Conservation (phyloP, 2,888 invertebrate genomes). For the Kuschelorhynchus macadamiae region DNA sequence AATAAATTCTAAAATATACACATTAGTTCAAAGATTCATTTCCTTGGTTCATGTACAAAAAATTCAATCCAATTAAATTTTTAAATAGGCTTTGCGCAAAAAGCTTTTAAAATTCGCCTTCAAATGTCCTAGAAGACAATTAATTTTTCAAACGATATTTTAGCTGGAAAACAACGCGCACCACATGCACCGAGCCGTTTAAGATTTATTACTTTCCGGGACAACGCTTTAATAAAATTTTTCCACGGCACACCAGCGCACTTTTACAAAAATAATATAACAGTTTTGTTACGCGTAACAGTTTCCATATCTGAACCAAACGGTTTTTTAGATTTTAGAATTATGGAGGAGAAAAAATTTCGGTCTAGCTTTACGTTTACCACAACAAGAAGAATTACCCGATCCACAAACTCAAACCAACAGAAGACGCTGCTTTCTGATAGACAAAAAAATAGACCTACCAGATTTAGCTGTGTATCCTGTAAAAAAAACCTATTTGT, state of each 20-base stretch:
- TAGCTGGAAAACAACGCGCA: not conserved
- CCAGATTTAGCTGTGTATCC: too few relatives aligned
- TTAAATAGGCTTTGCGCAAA: not conserved
- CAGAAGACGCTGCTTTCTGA: too few relatives aligned
- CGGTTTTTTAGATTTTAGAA: not conserved
- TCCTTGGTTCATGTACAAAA: too few relatives aligned
- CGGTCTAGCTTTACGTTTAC: too few relatives aligned
- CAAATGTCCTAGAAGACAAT: conserved; percentile 2
- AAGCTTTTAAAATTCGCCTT: too few relatives aligned
- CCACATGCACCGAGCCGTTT: not conserved
- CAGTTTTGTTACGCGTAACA: conserved; percentile 16
- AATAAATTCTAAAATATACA: too few relatives aligned
- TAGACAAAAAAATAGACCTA: too few relatives aligned
- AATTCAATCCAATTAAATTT: not conserved
- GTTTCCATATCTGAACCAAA: conserved; percentile 3
- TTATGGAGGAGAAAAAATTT: conserved; percentile 28
- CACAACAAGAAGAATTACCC: too few relatives aligned
- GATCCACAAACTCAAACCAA: too few relatives aligned
- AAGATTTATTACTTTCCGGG: not conserved
- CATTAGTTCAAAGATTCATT: too few relatives aligned
- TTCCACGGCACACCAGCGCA: conserved; percentile 13
- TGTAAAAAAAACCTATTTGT: too few relatives aligned
- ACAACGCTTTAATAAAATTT: conserved; percentile 2
- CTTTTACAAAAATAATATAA: conserved; percentile 34
- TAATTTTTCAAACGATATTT: not conserved